Conservation (phyloP, 2,113 vertebrate species). For the Pan troglodytes region NHGRI_mPanTro3-v2.1_pri NC_072408.2:56524001-56524500, state of each 20-base stretch:
- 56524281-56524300: neutral
- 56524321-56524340: neutral
- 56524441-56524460: neutral
- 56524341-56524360: neutral
- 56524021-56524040: neutral
- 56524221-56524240: slow-evolving; percentile 1
- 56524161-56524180: slow-evolving; percentile 47
- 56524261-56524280: neutral
- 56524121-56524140: neutral
- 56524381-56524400: neutral
- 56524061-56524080: neutral
- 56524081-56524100: neutral
- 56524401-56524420: slow-evolving; percentile 35
- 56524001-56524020: neutral
- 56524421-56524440: neutral
- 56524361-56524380: slow-evolving; percentile 19
- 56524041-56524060: neutral
- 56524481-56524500: neutral
- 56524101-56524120: neutral
- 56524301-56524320: slow-evolving; percentile 32
- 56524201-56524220: neutral
- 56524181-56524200: neutral
- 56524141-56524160: neutral
- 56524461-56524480: neutral
- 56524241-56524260: neutral